Evolutionary conservation across 2,113 vertebrate genomes (phyloP).

Genomic region (Rhabdornis inornatus): DNA sequence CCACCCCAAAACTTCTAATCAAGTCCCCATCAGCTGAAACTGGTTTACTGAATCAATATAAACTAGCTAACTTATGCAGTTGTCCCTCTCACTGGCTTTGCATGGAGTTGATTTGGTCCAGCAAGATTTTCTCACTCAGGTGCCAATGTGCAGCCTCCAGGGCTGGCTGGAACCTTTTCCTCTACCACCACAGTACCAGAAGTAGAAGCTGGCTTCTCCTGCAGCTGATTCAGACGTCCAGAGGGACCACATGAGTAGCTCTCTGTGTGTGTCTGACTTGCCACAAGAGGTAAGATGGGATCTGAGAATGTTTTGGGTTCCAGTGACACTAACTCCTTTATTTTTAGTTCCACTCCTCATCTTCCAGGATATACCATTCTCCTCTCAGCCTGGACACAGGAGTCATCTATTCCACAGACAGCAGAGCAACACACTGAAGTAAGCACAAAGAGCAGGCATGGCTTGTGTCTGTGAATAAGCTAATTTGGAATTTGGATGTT

Average conservation of each 20-base stretch:
- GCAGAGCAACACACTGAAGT: neutral
- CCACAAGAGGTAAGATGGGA: neutral
- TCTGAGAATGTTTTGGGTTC: neutral
- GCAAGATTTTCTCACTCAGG: neutral
- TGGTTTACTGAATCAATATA: neutral
- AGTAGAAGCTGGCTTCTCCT: neutral
- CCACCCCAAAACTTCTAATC: neutral
- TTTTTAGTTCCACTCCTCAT: neutral
- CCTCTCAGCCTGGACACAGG: neutral
- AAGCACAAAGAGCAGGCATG: neutral
- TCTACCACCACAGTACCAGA: fast-evolving
- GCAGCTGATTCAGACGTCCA: neutral
- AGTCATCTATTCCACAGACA: neutral
- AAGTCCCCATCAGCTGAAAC: neutral
- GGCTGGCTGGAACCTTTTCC: fast-evolving
- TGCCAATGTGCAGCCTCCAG: fast-evolving
- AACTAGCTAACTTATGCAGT: neutral
- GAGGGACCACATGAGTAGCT: neutral
- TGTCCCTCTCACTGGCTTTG: neutral
- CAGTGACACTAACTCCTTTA: neutral
- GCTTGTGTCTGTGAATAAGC: neutral
- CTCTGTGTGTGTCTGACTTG: neutral
- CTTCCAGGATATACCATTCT: neutral
- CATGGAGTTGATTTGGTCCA: neutral
- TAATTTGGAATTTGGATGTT: neutral